Base-by-base conservation (phyloP, 2,888 invertebrate genomes). In the Drosophila prostipennis region DNA sequence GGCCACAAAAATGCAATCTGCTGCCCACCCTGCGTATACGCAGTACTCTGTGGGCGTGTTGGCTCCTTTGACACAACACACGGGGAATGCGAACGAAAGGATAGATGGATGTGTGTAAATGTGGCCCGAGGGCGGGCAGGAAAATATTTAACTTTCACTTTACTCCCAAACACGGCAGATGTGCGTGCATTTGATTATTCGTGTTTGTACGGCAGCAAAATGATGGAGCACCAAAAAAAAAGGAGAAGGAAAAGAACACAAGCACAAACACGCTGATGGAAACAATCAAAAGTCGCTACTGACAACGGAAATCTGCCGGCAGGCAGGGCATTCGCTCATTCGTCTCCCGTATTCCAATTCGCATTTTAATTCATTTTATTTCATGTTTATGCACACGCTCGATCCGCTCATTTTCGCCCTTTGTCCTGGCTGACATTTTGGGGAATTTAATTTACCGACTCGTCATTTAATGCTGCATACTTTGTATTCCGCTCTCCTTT, bases 391-490 rank as follows among this genome's bases (percentile, higher is more conserved):
- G 45, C 65, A 43, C 42, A 37, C 40, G 19, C 13, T 13, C 42
- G 48, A 67, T 48, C 69, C 40, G 43, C 79, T 56, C 60, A 64
- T 60, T 57, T 59, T 54, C 67, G 53, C 56, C 48, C 46, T 39
- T 46, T 54, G 23, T 54, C 7, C 23, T 3, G n/a, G 26, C 49
- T 73, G 80, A 82, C 80, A 86, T 71, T 79, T 88, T 57, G 10
- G 40, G 43, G 55, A 61, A 70, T 86, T 70, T 72, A 29, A 71
- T 71, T 74, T 63, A 14, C 32, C 51, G 32, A 53, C 29, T 57
- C 55, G 65, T 67, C 57, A 53, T 48, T 79, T 64, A 70, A 74
- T 73, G 63, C 39, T 70, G 71, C 58, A 59, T 52, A 48, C 36
- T 46, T 56, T 49, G 6, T 48, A 34, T 57, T 16, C 8, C 26